Evolutionary conservation across 2,113 vertebrate species (phyloP).

Genomic region (Monopterus albus): DNA sequence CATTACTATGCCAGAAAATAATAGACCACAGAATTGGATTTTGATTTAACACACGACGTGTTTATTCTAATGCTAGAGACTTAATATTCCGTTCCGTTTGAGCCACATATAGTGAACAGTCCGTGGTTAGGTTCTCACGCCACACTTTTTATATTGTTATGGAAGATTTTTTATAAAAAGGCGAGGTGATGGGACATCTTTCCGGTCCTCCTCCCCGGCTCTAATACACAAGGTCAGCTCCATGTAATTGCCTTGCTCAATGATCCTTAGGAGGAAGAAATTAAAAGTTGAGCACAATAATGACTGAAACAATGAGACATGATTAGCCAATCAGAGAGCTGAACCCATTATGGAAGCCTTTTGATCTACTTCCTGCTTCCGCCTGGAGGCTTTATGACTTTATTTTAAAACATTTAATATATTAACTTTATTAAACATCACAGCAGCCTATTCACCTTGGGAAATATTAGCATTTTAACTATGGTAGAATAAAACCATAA

Average conservation of each 20-base stretch:
- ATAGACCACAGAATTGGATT: conserved; percentile 83
- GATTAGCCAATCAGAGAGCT: conserved; percentile 89
- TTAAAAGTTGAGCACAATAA: conserved; percentile 97
- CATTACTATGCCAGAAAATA: conserved; percentile 83
- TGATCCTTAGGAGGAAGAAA: conserved; percentile 95
- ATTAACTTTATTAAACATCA: conserved; percentile 62
- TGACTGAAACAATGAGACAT: conserved; percentile 93
- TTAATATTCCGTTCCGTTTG: conserved; percentile 77
- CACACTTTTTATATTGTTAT: conserved; percentile 72
- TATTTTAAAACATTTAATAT: conserved; percentile 67
- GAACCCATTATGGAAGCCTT: conserved; percentile 64
- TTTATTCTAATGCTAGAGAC: conserved; percentile 79
- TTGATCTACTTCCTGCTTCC: conserved; percentile 71
- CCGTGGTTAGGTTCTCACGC: conserved; percentile 49
- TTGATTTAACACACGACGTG: conserved; percentile 81
- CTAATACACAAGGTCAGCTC: conserved; percentile 90
- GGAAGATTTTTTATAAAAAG: conserved; percentile 50
- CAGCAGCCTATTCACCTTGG: conserved; percentile 62
- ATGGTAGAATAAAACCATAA: conserved; percentile 29
- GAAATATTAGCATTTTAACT: conserved; percentile 67
- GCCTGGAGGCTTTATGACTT: conserved; percentile 57
- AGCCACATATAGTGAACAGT: conserved; percentile 39
- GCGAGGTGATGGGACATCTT: conserved; percentile 62
- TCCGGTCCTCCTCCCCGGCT: conserved; percentile 61
- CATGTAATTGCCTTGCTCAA: conserved; percentile 96